These are phyloP conservation scores for Manis pentadactyla DNA, from an alignment of 2,797 vertebrate species.

Conservation along the genomic window DNA sequence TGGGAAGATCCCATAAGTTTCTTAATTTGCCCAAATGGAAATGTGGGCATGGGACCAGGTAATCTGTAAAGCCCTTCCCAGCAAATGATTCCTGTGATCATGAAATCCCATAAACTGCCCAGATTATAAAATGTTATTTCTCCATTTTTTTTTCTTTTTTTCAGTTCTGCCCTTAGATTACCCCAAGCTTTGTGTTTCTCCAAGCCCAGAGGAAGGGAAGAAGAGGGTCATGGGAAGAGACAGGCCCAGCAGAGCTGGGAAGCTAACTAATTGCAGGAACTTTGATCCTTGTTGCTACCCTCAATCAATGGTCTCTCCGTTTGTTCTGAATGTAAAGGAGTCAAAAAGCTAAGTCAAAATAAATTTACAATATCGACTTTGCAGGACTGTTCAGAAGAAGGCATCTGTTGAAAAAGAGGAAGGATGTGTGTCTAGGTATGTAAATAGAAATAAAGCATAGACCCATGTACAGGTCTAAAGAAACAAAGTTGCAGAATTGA, in stretches of 20 bases:
- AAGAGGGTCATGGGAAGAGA: background rate
- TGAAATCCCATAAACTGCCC: background rate
- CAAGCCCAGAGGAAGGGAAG: background rate
- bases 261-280: background rate
- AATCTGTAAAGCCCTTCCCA: background rate
- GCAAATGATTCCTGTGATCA: background rate
- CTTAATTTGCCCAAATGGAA: conserved; percentile 1
- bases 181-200: background rate
- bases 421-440: background rate
- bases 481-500: too few species aligned
- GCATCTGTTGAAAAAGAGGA: background rate
- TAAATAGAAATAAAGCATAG: background rate
- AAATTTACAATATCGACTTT: background rate
- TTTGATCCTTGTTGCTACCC: background rate
- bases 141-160: background rate
- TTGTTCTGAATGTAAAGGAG: background rate
- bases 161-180: background rate
- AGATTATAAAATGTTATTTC: background rate
- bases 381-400: background rate
- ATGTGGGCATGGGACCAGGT: background rate
- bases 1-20: background rate
- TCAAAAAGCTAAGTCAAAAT: background rate
- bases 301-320: background rate
- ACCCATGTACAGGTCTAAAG: background rate
- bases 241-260: background rate